Evolutionary conservation across 2,888 invertebrate genomes (phyloP), one percentile per base, ranked within the genome.

Genomic region (Conchocele bisecta): DNA sequence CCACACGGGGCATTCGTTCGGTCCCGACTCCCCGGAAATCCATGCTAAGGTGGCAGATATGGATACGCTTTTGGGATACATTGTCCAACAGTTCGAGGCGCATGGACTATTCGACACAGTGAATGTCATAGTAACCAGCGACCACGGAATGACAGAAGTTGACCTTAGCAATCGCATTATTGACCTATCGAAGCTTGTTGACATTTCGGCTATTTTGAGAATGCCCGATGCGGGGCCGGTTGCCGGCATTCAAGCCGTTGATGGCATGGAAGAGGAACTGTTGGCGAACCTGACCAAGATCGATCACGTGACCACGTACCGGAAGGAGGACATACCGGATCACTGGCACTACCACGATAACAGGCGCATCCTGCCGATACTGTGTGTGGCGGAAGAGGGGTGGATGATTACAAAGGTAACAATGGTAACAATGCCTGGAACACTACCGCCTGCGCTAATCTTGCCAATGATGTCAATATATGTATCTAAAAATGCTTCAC

Each of bases 271-370:
- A 15, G 68, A 61, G 22, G 70, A 75, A 26, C 70, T 89, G n/a
- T 70, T 83, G 39, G 29, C 60, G 3, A 72, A 70, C 28, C 63
- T 88, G 20, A 58, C 69, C 1, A 66, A 64, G 26, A 66, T 72
- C 5, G 65, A 71, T 11, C 74, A 86, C 59, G 79, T 89, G 71
- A 81, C 61, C 3, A 93, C 94, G 9, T 95, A 93, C 83, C 92
- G 90, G 79, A 93, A 93, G 81, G 90, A 92, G n/a, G 93, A 94
- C 15, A 91, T 94, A 56, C 93, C 93, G 0, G 90, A 92, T 4
- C 79, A 83, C 22, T 95, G 94, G 93, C 94, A 94, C 87, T 94
- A 93, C 80, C 92, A 92, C 58, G 92, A 94, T 74, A 93, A 93
- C 83, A 83, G 91, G 11, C 90, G 95, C 53, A 92, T 94, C 15